Conservation (phyloP, 2,888 invertebrate species). For the Pherbina coryleti region DNA sequence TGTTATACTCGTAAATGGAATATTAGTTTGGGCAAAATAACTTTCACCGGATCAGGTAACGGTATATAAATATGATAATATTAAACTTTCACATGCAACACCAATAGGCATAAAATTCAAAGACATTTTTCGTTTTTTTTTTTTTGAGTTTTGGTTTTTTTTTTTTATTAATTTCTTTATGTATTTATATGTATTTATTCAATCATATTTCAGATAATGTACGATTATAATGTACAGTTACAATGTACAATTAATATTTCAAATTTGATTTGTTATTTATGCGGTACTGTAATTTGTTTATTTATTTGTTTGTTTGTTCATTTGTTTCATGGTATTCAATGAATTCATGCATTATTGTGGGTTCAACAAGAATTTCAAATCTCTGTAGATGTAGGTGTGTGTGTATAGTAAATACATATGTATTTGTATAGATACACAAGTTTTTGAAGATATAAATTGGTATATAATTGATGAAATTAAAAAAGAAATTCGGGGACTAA, state of each 20-base stretch:
- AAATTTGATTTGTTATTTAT: conserved; percentile 12
- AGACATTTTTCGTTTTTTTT: conserved; percentile 22
- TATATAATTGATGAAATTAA: neutral
- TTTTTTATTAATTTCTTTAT: conserved; percentile 33
- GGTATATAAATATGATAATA: too few species aligned
- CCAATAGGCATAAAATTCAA: neutral
- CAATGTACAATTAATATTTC: conserved; percentile 23
- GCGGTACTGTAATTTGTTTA: neutral
- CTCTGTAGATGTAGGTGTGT: neutral
- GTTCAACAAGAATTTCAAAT: neutral
- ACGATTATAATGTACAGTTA: conserved; percentile 31
- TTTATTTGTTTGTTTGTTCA: neutral
- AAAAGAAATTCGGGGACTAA: neutral
- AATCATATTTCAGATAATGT: conserved; percentile 25
- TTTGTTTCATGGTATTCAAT: neutral
- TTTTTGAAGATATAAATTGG: neutral
- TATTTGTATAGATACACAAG: neutral
- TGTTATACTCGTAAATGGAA: too few species aligned
- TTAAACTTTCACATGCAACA: too few species aligned
- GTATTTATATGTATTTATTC: conserved; percentile 20
- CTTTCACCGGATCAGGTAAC: too few species aligned
- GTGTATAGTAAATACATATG: conserved; percentile 4
- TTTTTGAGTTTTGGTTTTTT: conserved; percentile 38
- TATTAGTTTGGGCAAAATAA: too few species aligned
- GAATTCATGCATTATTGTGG: neutral